Percentiles rank a stretch among this genome's conserved stretches.
Evolutionary conservation across 2,888 invertebrate genomes (phyloP).

Genomic region (Strigamia maritima): DNA sequence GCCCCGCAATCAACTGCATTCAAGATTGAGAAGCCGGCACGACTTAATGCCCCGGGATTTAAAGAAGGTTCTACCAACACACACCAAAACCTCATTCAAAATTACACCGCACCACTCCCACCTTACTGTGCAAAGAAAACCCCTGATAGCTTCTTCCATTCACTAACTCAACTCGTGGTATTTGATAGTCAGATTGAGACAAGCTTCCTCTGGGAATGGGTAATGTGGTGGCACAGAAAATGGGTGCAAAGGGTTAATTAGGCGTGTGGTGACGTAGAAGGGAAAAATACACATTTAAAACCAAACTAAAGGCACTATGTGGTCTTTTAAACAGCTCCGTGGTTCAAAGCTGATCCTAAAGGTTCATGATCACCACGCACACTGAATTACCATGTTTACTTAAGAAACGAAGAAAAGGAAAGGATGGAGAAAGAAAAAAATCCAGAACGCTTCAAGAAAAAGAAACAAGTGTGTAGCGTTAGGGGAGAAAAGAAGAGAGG

Average conservation of each 20-base stretch:
- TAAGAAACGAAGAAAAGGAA: neutral
- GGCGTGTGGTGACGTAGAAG: neutral
- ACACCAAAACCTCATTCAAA: neutral
- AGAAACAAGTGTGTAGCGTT: neutral
- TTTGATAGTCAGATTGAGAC: neutral
- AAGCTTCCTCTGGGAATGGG: neutral
- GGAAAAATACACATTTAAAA: neutral
- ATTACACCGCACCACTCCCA: neutral
- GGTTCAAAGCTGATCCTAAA: neutral
- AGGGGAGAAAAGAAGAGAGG: neutral
- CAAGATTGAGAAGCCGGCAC: conserved; percentile 22
- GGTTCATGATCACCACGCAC: conserved; percentile 22
- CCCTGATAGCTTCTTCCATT: neutral
- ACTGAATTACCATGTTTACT: conserved; percentile 36
- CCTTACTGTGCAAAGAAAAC: neutral
- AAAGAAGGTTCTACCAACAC: conserved; percentile 12
- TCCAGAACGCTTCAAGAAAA: neutral
- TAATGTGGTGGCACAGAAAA: neutral
- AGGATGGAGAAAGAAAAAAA: conserved; percentile 9
- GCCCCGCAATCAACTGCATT: conserved; percentile 15
- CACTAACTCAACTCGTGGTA: neutral
- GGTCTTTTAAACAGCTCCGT: neutral
- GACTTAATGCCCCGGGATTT: conserved; percentile 28
- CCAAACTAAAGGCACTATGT: neutral
- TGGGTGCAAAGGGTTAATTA: conserved; percentile 26